Evolutionary conservation across 2,797 vertebrate species (phyloP).

Genomic region (Lateolabrax maculatus): DNA sequence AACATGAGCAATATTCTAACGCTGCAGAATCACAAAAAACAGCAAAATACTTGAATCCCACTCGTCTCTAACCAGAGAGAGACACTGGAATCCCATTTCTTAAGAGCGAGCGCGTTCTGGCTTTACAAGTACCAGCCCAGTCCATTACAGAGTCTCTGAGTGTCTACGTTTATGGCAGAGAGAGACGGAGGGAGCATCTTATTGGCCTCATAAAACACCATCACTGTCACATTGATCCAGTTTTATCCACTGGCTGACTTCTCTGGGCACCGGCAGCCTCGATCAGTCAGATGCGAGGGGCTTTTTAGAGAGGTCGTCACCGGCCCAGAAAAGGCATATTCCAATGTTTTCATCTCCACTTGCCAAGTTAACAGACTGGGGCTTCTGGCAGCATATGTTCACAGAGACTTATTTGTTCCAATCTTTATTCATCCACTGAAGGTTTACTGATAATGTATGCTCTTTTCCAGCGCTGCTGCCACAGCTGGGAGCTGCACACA

Average conservation of each 20-base stretch:
- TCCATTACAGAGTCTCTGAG: conserved; percentile 66
- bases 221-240: conserved; percentile 74
- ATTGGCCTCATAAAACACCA: conserved; percentile 79
- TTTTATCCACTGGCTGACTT: conserved; percentile 71
- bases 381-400: conserved; percentile 52
- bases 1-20: conserved; percentile 40
- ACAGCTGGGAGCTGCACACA: neutral
- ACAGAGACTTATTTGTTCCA: conserved; percentile 17
- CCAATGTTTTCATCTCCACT: conserved; percentile 50
- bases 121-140: conserved; percentile 62
- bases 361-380: conserved; percentile 50
- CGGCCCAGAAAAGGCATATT: conserved; percentile 29
- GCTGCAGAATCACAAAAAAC: conserved; percentile 44
- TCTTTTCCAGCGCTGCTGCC: conserved; percentile 27
- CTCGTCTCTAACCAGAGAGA: conserved; percentile 48
- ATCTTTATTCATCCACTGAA: conserved; percentile 50
- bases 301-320: conserved; percentile 44
- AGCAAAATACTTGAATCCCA: conserved; percentile 40
- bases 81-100: conserved; percentile 57
- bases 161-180: conserved; percentile 44
- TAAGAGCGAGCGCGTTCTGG: conserved; percentile 30
- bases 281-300: conserved; percentile 52
- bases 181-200: conserved; percentile 50
- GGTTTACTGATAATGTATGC: conserved; percentile 40
- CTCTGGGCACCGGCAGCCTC: conserved; percentile 48